Base-by-base conservation (phyloP, 2,888 invertebrate species). In the Plebejus argus region DNA sequence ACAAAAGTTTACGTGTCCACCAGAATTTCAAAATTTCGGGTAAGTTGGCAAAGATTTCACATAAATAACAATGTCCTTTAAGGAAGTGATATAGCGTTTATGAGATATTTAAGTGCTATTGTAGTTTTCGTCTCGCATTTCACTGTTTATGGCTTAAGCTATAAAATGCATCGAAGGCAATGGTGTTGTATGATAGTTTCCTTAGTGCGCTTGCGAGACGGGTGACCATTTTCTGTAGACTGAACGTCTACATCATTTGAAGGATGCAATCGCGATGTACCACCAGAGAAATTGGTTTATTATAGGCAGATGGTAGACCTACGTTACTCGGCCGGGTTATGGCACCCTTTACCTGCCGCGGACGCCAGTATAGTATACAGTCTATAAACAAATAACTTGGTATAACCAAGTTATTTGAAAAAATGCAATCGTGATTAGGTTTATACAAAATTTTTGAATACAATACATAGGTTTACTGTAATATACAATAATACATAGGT, bases 161-260 rank as follows among this genome's bases (percentile, higher is more conserved):
- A 91, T 92, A 93, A 93, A 92, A 91, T 91, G 91, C 91, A 92
- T 91, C 89, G 91, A 90, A 90, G 86, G 89, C 88, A 87, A 86
- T 84, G 84, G 85, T 86, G 86, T 86, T 83, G 84, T 83, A 83
- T 84, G 81, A 82, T 83, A 82, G 83, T 84, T 83, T 83, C 83
- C 81, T 80, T 81, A 81, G 82, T 83, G 81, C 81, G 79, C 81
- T 80, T 82, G 79, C 78, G 79, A 82, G 81, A 82, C 82, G 80
- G 81, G 15, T 82, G 81, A 82, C 82, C 82, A 80, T 80, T 78
- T 76, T 78, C 79, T 81, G 82, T 81, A 82, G 81, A 82, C 82
- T 78, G 39, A 45, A 39, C 45, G 35, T 80, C 81, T 79, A 23
- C 39, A 74, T 79, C 28, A 76, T 35, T 20, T 28, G 49, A 72